These are phyloP conservation scores for Felis catus DNA, from an alignment of 2,113 vertebrate genomes.

Conservation along the genomic window F.catus_Fca126_mat1.0 CM031411.1:99715501-99716000, in stretches of 20 bases:
- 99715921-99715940: background rate
- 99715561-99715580: background rate
- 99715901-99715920: slow-evolving; percentile 4
- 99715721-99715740: background rate
- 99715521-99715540: slow-evolving; percentile 34
- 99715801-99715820: background rate
- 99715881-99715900: background rate
- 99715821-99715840: background rate
- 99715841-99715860: background rate
- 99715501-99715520: slow-evolving; percentile 33
- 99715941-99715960: background rate
- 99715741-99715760: background rate
- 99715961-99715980: background rate
- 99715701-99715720: background rate
- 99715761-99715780: background rate
- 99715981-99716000: background rate
- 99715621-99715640: slow-evolving; percentile 15
- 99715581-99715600: slow-evolving; percentile 1
- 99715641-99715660: slow-evolving; percentile 4
- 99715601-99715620: slow-evolving; percentile 13
- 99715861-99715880: background rate
- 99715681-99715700: background rate
- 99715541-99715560: background rate
- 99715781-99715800: background rate
- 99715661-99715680: background rate